Evolutionary conservation across 2,888 invertebrate genomes (phyloP).

Genomic region (Scelioninae gen. 2): DNA sequence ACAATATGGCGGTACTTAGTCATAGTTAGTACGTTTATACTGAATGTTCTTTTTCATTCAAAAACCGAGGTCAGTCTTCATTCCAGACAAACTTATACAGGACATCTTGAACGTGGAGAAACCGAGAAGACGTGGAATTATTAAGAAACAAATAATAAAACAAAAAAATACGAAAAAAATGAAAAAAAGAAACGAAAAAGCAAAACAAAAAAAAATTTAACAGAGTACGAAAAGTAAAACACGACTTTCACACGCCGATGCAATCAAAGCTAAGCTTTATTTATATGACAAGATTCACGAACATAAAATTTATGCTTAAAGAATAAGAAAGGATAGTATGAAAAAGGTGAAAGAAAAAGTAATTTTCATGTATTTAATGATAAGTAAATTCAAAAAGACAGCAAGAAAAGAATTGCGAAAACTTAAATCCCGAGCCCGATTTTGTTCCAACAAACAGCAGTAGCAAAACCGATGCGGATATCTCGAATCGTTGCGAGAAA

Average conservation of each 20-base stretch:
- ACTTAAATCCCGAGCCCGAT: no score
- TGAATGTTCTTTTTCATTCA: constrained; percentile 52
- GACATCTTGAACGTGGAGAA: constrained; percentile 23
- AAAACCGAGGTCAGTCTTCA: constrained; percentile 58
- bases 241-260: constrained; percentile 16
- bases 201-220: background rate
- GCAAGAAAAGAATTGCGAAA: background rate
- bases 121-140: constrained; percentile 11
- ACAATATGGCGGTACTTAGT: constrained; percentile 60
- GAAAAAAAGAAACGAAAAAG: background rate
- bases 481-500: background rate
- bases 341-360: background rate
- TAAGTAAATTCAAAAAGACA: no score
- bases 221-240: constrained; percentile 12
- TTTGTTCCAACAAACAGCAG: no score
- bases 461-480: background rate
- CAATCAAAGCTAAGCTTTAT: constrained; percentile 40
- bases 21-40: constrained; percentile 58
- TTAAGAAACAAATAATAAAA: background rate
- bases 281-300: constrained; percentile 24
- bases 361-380: no score
- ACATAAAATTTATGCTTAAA: constrained; percentile 5
- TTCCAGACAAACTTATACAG: constrained; percentile 43
- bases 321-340: background rate
- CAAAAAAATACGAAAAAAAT: background rate